Conservation (phyloP, 2,113 vertebrate genomes). For the Austrofundulus limnaeus region DNA sequence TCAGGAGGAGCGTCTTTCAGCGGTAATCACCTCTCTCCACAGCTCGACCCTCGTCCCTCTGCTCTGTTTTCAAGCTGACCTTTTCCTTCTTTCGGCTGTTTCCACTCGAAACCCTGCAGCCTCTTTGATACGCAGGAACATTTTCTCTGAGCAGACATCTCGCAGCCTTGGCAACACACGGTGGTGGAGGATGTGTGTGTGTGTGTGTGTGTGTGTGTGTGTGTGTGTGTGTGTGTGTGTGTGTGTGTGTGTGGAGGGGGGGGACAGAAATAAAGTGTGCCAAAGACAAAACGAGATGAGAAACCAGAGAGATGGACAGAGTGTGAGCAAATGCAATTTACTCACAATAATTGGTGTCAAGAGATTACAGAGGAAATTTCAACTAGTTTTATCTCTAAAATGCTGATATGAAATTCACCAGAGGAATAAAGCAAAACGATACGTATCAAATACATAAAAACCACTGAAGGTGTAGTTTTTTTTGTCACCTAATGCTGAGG, state of each 20-base stretch:
- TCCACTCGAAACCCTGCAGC: constrained; percentile 60
- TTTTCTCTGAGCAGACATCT: constrained; percentile 67
- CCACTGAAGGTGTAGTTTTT: background rate
- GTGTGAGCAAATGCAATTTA: constrained; percentile 7
- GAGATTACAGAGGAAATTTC: background rate
- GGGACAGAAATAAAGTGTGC: constrained; percentile 16
- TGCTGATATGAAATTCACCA: background rate
- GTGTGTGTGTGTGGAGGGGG: too few species aligned
- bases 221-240: too few species aligned
- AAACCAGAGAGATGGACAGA: constrained; percentile 6
- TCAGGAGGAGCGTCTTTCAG: constrained; percentile 26
- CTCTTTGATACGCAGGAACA: constrained; percentile 74
- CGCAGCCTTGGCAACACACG: constrained; percentile 67
- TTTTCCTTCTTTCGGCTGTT: constrained; percentile 61
- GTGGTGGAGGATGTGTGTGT: constrained; percentile 3
- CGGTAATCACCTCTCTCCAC: constrained; percentile 59
- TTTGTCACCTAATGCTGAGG: constrained; percentile 1
- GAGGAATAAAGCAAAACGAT: background rate
- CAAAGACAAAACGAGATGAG: constrained; percentile 24
- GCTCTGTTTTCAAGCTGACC: constrained; percentile 70
- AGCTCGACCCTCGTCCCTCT: constrained; percentile 48
- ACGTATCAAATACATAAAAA: background rate
- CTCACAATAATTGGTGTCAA: background rate
- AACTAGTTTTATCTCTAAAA: background rate
- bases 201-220: too few species aligned